Conservation (phyloP, 2,797 vertebrate species). For the Myotis pilosus region DNA sequence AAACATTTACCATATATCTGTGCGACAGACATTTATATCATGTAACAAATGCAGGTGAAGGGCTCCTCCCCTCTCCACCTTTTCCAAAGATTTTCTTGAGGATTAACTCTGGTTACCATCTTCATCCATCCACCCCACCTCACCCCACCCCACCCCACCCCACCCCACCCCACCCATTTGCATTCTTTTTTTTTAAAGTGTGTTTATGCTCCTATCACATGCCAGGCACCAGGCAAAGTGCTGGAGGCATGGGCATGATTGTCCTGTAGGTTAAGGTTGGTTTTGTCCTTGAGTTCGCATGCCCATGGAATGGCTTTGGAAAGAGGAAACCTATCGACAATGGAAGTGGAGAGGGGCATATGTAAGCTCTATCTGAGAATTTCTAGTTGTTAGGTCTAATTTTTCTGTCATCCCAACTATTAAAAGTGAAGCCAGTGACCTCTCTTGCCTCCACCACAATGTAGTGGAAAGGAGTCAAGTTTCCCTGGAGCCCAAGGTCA, state of each 20-base stretch:
- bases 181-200: neutral
- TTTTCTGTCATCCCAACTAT: neutral
- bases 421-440: neutral
- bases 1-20: neutral
- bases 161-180: neutral
- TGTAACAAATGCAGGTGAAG: neutral
- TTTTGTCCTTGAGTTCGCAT: neutral
- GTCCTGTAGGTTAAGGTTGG: neutral
- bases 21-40: neutral
- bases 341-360: neutral
- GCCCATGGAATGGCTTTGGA: neutral
- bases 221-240: neutral
- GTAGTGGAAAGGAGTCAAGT: neutral
- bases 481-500: neutral
- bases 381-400: neutral
- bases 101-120: neutral
- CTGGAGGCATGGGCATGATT: accelerated
- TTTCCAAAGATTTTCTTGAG: neutral
- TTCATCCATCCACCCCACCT: neutral
- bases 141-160: neutral
- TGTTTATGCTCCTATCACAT: too few relatives aligned
- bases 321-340: neutral
- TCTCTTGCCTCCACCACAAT: neutral
- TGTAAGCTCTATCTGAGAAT: neutral
- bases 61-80: neutral